Percentiles rank a stretch among this genome's conserved stretches.
Conservation (phyloP, 2,797 vertebrate species). For the Glossophaga mutica region DNA sequence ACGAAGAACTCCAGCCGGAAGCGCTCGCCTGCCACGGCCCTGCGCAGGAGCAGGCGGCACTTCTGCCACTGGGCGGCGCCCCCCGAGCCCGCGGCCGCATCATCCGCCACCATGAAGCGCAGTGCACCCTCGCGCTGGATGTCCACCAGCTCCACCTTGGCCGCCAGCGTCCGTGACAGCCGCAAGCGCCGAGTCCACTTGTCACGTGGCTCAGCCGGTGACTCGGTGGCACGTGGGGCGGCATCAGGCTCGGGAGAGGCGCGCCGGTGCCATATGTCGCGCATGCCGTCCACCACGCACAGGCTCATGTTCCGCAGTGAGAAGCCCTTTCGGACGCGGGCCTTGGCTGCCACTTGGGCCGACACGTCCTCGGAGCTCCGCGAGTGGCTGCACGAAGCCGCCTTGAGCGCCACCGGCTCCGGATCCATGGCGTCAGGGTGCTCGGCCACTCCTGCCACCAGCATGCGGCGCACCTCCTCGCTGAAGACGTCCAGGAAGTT, state of each 20-base stretch:
- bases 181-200: conserved; percentile 85
- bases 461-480: conserved; percentile 86
- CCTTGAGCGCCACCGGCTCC: conserved; percentile 79
- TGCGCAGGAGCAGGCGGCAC: conserved; percentile 93
- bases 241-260: conserved; percentile 88
- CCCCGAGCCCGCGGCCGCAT: conserved; percentile 92
- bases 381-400: conserved; percentile 91
- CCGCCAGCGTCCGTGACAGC: conserved; percentile 86
- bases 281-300: conserved; percentile 95
- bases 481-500: conserved; percentile 94
- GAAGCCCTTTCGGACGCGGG: conserved; percentile 96
- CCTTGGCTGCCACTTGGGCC: conserved; percentile 83
- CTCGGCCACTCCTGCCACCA: conserved; percentile 87
- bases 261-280: conserved; percentile 96
- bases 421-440: conserved; percentile 93
- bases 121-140: conserved; percentile 95
- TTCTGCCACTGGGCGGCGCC: conserved; percentile 96
- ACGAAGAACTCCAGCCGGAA: conserved; percentile 98
- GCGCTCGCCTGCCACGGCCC: conserved; percentile 89
- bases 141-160: conserved; percentile 92
- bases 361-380: conserved; percentile 97
- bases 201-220: conserved; percentile 75
- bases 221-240: conserved; percentile 70
- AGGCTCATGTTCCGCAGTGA: conserved; percentile 97
- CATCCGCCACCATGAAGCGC: conserved; percentile 96